A percentile compares a stretch with the other conserved stretches of the same genome.
Evolutionary conservation across 2,113 vertebrate genomes (phyloP).

Genomic region (Hymenochirus boettgeri): DNA sequence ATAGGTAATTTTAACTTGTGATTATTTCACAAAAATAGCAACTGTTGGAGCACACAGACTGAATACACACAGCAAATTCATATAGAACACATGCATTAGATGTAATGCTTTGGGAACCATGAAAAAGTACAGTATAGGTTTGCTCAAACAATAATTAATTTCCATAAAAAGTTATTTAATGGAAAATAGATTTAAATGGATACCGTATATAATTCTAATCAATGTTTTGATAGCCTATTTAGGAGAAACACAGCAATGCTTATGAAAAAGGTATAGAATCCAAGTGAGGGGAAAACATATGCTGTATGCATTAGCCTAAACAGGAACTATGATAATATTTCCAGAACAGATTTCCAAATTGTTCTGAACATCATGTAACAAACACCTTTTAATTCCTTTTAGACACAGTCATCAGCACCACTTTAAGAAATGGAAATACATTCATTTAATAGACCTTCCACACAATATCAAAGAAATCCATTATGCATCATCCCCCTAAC

Average conservation of each 20-base stretch:
- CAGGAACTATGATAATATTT: slow-evolving; percentile 18
- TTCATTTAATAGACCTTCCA: slow-evolving; percentile 23
- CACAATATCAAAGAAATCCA: slow-evolving; percentile 11
- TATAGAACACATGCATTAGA: too few relatives aligned
- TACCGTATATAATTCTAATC: too few relatives aligned
- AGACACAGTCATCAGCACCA: slow-evolving; percentile 31
- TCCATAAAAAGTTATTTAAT: too few relatives aligned
- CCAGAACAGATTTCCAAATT: slow-evolving; percentile 23
- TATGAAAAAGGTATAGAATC: slow-evolving; percentile 13
- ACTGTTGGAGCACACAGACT: too few relatives aligned
- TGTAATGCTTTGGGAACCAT: too few relatives aligned
- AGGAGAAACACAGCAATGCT: not conserved
- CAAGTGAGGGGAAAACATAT: slow-evolving; percentile 31
- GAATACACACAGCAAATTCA: too few relatives aligned
- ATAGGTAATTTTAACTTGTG: too few relatives aligned
- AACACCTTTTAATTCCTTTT: slow-evolving; percentile 38
- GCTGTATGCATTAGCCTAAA: slow-evolving; percentile 24
- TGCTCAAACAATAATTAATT: too few relatives aligned
- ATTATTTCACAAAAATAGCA: too few relatives aligned
- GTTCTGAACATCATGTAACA: slow-evolving; percentile 36
- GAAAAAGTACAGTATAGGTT: too few relatives aligned
- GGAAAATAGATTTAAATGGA: too few relatives aligned
- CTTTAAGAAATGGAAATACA: slow-evolving; percentile 24
- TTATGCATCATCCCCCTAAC: slow-evolving; percentile 30
- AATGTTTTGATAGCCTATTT: not conserved